Evolutionary conservation across 2,888 invertebrate genomes (phyloP), one percentile per base, ranked within the genome.

Genomic region (Epinotia ramella): DNA sequence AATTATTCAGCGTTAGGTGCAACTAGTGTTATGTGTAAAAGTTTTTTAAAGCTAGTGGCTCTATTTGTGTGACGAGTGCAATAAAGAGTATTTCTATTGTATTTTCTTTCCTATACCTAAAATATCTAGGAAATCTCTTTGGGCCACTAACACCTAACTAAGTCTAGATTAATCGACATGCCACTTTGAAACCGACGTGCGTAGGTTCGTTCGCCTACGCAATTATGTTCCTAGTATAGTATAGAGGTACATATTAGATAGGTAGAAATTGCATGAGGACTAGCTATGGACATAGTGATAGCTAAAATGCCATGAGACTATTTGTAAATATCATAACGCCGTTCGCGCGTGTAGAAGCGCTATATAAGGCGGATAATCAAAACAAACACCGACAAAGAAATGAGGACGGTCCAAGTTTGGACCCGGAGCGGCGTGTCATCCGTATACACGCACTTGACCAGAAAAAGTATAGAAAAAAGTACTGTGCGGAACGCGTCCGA

Each of bases 401-500:
- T 78, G 80, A 80, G 82, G 79, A 81, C 83, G 82, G 83, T 83
- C 80, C 79, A 77, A 81, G 79, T 83, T 81, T 79, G 77, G 80
- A 81, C 81, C 82, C 81, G 80, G 80, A 81, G 78, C 73, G 75
- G 63, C 76, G 73, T 77, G 76, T 78, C 78, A 71, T 71, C 57
- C 68, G 73, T 73, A 6, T 76, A 81, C 77, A 83, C 83, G 84
- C 84, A 86, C 84, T 83, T 85, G 86, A 78, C 81, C 81, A 87
- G 85, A 89, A 89, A 90, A 89, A 88, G 85, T 86, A 82, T 82
- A 89, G 87, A 88, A 88, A 90, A 88, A 87, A 73, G 70, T 83
- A 81, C 83, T 81, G 80, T 79, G 83, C 81, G 83, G 85, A 87
- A 88, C 89, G 86, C 88, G 86, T 89, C 87, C 84, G 86, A 89